These are phyloP conservation scores for Onychomys leucogaster DNA, from an alignment of 2,797 vertebrate genomes.

Conservation along the genomic window DNA sequence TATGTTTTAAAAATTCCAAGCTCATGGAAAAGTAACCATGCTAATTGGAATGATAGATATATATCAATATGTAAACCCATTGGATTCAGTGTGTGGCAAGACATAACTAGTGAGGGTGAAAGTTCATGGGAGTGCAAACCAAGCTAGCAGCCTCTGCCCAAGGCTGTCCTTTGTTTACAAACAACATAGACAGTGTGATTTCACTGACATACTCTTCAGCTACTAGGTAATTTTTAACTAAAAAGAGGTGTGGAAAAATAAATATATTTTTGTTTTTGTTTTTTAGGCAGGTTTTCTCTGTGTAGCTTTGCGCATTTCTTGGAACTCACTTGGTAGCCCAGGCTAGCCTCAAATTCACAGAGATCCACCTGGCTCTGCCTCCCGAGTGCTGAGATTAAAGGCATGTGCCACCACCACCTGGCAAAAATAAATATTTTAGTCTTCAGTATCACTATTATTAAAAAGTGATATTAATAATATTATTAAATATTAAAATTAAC, in stretches of 20 bases:
- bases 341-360: too few species aligned
- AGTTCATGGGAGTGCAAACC: neutral
- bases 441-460: neutral
- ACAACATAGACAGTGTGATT: slow-evolving; percentile 19
- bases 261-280: too few species aligned
- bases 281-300: too few species aligned
- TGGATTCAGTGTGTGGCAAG: neutral
- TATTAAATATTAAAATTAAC: neutral
- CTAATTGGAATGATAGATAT: neutral
- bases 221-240: neutral
- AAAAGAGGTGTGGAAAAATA: slow-evolving; percentile 20
- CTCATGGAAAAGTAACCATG: neutral
- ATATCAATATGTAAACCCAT: neutral
- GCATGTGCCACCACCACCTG: too few species aligned
- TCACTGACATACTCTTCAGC: neutral
- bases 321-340: too few species aligned
- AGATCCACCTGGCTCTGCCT: too few species aligned
- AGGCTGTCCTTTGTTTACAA: neutral
- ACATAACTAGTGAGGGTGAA: neutral
- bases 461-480: too few species aligned
- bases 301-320: too few species aligned
- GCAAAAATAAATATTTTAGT: slow-evolving; percentile 22
- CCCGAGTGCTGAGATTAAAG: too few species aligned
- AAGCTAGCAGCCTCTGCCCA: neutral
- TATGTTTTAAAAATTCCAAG: neutral